Evolutionary conservation across 2,797 vertebrate genomes (phyloP), one percentile per base, ranked within the genome.

Genomic region (Fistularia tabacaria): DNA sequence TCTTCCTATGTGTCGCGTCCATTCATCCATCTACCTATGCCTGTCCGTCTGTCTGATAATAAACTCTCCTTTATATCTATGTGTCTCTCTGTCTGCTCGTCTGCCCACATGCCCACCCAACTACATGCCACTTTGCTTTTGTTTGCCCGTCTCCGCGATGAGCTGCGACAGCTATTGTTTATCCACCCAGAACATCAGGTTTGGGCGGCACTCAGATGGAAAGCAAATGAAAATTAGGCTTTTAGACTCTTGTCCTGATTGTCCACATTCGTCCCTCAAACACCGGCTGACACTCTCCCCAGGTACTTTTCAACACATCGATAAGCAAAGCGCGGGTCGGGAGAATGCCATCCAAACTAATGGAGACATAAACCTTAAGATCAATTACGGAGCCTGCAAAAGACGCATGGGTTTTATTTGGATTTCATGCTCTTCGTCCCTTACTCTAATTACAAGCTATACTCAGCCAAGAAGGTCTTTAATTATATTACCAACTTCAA

Each of bases 181-280:
- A 89, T 85, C 74, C 62, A 60, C 66, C 50, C 58, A 50, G 49
- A 80, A 80, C 65, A 71, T 73, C 77, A 81, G 71, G 66, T 81
- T 82, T 49, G 62, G 64, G 43, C 73, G 73, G 61, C 83, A 83
- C 63, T 90, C 78, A 80, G 77, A 85, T 80, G 84, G 83, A 89
- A 90, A 79, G 80, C 76, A 74, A 80, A 85, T 81, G 78, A 71
- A 89, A 91, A 91, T 87, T 87, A 81, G 85, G 89, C 90, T 90
- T 90, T 91, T 88, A 92, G 85, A 75, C 72, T 76, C 49, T 49
- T 51, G 60, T 74, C 65, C 71, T 64, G 76, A 73, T 82, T 65
- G 71, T 83, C 67, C 51, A 48, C 64, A 72, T 67, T 51, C 59
- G 63, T 62, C 62, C 49, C 63, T 77, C 69, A 65, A 53, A 62